Conservation (phyloP, 1,140 invertebrate genomes). For the Adelges cooleyi region DNA sequence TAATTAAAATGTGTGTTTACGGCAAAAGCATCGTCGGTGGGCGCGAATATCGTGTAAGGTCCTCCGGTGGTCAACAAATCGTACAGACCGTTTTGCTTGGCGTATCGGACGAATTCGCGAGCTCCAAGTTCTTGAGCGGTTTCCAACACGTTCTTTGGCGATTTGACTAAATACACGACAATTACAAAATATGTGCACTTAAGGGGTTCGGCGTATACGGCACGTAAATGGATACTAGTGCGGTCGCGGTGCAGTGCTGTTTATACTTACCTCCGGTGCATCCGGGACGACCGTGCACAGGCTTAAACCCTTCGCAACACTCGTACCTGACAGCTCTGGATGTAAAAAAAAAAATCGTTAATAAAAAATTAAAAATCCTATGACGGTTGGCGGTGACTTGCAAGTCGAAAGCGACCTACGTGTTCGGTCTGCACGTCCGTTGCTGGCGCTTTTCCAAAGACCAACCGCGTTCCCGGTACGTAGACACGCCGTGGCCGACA, state of each 20-base stretch:
- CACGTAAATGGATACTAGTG: not conserved
- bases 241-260: not conserved
- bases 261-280: slow-evolving; percentile 41
- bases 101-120: slow-evolving; percentile 39
- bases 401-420: not conserved
- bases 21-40: slow-evolving; percentile 44
- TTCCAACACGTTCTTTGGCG: slow-evolving; percentile 41
- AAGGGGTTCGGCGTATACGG: not conserved
- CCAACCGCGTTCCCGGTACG: not conserved
- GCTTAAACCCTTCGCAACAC: slow-evolving; percentile 44
- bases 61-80: slow-evolving; percentile 37
- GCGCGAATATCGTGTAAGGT: slow-evolving; percentile 45
- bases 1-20: slow-evolving; percentile 36
- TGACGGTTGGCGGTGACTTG: no score
- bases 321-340: slow-evolving; percentile 42
- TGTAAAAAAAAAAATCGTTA: not conserved
- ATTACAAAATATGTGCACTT: no score
- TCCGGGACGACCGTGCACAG: slow-evolving; percentile 38
- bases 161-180: slow-evolving; percentile 39
- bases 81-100: slow-evolving; percentile 39
- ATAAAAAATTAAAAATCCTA: not conserved
- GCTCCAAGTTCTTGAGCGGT: slow-evolving; percentile 43
- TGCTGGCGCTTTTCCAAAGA: not conserved
- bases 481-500: not conserved
- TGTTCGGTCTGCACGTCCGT: not conserved